A percentile compares a stretch with the other conserved stretches of the same genome.
phyloP scores from a whole-genome alignment of 2,113 vertebrate genomes.

The Pyrgilauda ruficollis region DNA sequence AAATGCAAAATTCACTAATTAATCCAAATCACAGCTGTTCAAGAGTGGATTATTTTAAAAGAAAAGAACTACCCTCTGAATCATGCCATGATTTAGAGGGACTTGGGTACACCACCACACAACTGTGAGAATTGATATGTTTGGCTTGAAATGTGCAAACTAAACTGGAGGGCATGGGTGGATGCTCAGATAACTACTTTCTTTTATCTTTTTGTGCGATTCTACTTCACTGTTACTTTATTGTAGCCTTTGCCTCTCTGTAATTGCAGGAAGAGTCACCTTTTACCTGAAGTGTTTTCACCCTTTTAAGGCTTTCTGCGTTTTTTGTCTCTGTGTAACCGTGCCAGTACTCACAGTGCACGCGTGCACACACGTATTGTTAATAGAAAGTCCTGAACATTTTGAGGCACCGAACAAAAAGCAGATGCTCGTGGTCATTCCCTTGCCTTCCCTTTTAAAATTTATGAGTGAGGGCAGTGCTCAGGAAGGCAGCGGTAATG shows the following conservation, averaged over 20 bases:
- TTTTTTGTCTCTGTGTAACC: background rate
- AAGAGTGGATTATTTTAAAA: background rate
- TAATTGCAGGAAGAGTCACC: background rate
- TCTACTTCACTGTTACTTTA: background rate
- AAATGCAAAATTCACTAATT: slow-evolving; percentile 11
- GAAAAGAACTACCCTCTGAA: background rate
- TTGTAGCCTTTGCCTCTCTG: background rate
- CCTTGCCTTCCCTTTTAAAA: background rate
- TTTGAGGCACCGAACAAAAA: background rate
- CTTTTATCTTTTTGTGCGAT: background rate
- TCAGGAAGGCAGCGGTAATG: slow-evolving; percentile 7
- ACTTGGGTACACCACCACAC: background rate
- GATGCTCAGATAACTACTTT: background rate
- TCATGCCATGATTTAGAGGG: background rate
- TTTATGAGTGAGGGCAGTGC: background rate
- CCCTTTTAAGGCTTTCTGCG: background rate
- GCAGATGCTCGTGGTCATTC: background rate
- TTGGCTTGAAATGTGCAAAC: background rate
- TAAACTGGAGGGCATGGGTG: background rate
- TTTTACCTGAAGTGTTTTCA: background rate
- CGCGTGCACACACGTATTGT: accelerated
- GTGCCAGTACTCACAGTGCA: background rate
- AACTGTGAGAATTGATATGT: accelerated
- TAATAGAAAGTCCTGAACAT: background rate
- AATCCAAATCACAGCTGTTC: slow-evolving; percentile 24